Base-by-base conservation (phyloP, 2,797 vertebrate species). In the Chaenodraco wilsoni region DNA sequence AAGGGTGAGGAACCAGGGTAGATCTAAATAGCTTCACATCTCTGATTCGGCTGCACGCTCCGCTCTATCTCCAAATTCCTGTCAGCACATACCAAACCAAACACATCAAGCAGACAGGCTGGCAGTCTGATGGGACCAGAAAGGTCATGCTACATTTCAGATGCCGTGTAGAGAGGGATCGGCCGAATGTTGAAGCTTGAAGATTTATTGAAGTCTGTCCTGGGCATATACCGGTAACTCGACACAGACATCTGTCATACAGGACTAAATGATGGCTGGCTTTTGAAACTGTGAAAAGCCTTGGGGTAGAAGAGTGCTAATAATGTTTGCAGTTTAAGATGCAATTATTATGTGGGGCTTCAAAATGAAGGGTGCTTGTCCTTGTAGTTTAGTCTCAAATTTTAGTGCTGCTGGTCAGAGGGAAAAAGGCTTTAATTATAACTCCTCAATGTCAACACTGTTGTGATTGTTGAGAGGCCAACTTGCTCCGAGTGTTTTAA, bases 121-220 rank as follows among this genome's bases (percentile, higher is more conserved):
- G 77, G 83, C 80, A 71, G 82, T 77, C 80, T 83, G 85, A 89
- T 73, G 87, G 82, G 85, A 89, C 80, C 78, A 72, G 50, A 90
- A 87, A 91, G 91, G 91, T 92, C 90, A 92, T 65, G 90, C 84
- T 85, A 84, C 83, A 90, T 91, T 91, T 91, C 86, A 88, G 82
- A 88, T 85, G 81, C 83, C 77, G 76, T 78, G 86, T 86, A 69
- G 78, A 84, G 81, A 65, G 72, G 76, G 75, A 88, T 73, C 5
- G 50, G 61, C 63, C 72, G 73, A 83, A 71, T 72, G 82, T 76
- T 59, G 69, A 79, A 74, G 80, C 75, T 66, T 72, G 69, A 73
- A 83, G 79, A 83, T 87, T 86, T 84, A 84, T 84, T 85, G 84
- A 83, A 84, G 73, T 87, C 76, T 88, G 85, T 82, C 59, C 61